phyloP scores from a whole-genome alignment of 2,888 invertebrate genomes.

The Leucoptera coffeella region DNA sequence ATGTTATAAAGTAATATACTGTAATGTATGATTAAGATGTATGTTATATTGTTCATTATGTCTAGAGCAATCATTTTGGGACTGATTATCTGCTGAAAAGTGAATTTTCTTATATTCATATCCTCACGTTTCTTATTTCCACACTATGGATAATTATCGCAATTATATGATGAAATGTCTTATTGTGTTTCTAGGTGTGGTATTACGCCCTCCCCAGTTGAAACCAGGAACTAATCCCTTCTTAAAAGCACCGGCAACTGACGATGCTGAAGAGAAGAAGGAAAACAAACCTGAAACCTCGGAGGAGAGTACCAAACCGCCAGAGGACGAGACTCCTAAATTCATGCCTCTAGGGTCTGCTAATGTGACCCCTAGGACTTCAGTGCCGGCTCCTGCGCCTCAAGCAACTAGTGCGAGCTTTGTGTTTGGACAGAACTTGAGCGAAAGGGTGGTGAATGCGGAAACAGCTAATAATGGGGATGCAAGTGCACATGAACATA shows the following conservation, averaged over 20 bases:
- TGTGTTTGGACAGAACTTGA: slow-evolving; percentile 88
- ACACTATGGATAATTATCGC: no score
- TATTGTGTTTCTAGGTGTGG: slow-evolving; percentile 25
- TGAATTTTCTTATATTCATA: no score
- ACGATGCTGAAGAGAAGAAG: slow-evolving; percentile 4
- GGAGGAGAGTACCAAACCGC: slow-evolving; percentile 19
- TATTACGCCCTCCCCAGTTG: slow-evolving; percentile 34
- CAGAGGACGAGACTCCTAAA: slow-evolving; percentile 27
- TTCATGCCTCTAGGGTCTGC: slow-evolving; percentile 41
- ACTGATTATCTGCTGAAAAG: no score
- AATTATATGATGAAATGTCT: no score
- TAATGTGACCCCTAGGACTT: slow-evolving; percentile 19
- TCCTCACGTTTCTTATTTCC: no score
- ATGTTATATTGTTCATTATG: no score
- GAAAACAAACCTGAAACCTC: slow-evolving; percentile 5
- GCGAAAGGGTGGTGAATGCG: slow-evolving; percentile 71
- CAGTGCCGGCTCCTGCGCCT: slow-evolving; percentile 46
- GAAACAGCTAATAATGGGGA: slow-evolving; percentile 49
- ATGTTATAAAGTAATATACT: no score
- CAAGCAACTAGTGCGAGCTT: slow-evolving; percentile 49
- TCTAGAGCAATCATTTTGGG: no score
- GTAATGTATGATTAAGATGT: no score
- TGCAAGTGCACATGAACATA: slow-evolving; percentile 21
- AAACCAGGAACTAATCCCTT: slow-evolving; percentile 34
- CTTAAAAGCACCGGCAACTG: slow-evolving; percentile 15